Evolutionary conservation across 2,888 invertebrate genomes (phyloP).

Genomic region (Dicycla oo): DNA sequence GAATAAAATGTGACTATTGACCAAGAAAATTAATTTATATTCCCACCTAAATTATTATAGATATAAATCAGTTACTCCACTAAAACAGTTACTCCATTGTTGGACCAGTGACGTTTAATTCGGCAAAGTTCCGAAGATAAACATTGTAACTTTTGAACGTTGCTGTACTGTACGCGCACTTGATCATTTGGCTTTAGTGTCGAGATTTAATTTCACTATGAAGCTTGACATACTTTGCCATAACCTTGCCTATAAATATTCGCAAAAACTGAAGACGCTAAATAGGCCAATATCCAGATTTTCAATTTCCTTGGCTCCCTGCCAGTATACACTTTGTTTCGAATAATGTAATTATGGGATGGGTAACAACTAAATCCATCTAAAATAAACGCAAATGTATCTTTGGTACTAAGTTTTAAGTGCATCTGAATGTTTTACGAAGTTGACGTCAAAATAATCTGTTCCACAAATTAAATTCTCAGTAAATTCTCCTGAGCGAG

Average conservation of each 20-base stretch:
- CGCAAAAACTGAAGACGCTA: background rate
- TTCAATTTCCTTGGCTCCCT: background rate
- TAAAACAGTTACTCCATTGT: too few relatives aligned
- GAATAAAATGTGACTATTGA: too few relatives aligned
- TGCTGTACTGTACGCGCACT: background rate
- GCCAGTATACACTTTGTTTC: background rate
- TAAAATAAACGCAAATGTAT: background rate
- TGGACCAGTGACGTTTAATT: too few relatives aligned
- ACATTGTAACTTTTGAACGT: too few relatives aligned
- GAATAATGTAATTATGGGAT: background rate
- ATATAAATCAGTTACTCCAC: too few relatives aligned
- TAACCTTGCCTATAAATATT: background rate
- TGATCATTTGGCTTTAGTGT: too few relatives aligned
- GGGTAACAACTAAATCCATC: background rate
- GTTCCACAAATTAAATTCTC: background rate
- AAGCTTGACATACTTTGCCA: background rate
- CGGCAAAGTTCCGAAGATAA: too few relatives aligned
- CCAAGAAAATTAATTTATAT: too few relatives aligned
- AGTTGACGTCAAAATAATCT: background rate
- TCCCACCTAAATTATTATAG: too few relatives aligned
- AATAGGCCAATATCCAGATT: background rate
- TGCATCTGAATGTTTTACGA: background rate
- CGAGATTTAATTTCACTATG: background rate
- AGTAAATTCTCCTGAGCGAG: background rate
- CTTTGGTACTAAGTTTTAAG: too few relatives aligned